These are phyloP conservation scores for Upupa epops DNA, from an alignment of 2,113 vertebrate species.

Conservation along the genomic window DNA sequence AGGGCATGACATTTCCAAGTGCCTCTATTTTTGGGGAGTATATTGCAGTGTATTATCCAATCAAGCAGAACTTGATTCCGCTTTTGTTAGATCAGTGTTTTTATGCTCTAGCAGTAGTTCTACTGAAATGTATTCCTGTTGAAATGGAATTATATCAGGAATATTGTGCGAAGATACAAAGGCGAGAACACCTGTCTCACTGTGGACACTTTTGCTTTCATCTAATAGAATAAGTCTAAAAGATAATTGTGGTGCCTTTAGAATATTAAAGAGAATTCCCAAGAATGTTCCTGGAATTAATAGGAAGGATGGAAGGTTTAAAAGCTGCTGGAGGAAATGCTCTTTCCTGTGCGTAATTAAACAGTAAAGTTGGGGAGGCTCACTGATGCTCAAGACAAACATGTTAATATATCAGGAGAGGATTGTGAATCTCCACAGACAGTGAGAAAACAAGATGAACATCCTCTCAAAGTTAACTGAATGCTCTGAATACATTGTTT, in stretches of 20 bases:
- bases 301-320: neutral
- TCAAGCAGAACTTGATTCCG: neutral
- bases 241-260: neutral
- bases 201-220: neutral
- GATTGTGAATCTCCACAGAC: neutral
- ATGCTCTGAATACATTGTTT: neutral
- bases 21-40: accelerated
- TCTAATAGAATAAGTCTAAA: neutral
- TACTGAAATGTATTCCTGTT: neutral
- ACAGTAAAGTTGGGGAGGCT: slow-evolving; percentile 23
- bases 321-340: neutral
- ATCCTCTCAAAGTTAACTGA: neutral
- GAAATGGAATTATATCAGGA: neutral
- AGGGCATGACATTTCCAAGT: neutral
- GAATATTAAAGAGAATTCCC: neutral
- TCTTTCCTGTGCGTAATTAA: slow-evolving; percentile 33
- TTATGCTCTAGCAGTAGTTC: neutral
- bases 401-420: neutral
- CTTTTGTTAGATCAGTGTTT: neutral
- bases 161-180: neutral
- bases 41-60: neutral
- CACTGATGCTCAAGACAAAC: neutral
- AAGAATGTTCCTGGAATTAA: neutral
- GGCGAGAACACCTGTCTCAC: neutral
- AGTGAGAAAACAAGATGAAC: neutral